Conservation (phyloP, 1,140 invertebrate species). For the Caenorhabditis brenneri region DNA sequence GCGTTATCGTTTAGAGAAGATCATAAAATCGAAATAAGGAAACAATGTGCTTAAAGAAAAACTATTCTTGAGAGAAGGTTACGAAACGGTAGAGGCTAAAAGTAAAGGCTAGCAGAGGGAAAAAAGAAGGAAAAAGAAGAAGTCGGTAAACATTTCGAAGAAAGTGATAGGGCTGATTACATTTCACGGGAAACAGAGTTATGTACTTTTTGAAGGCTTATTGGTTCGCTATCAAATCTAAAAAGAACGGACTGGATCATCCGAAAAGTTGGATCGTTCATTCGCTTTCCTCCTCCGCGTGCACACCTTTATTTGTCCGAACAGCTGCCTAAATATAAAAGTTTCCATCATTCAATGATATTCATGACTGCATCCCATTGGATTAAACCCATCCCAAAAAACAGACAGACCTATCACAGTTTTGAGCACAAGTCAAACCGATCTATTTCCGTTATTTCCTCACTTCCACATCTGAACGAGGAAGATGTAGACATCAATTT, state of each 20-base stretch:
- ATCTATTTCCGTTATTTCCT: background rate
- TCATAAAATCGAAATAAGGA: slow-evolving; percentile 16
- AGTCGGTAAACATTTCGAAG: slow-evolving; percentile 14
- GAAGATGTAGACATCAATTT: slow-evolving; percentile 3
- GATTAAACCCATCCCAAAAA: background rate
- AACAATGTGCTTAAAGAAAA: background rate
- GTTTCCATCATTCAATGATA: background rate
- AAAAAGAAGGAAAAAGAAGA: slow-evolving; percentile 14
- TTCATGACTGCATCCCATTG: background rate
- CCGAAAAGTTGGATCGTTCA: background rate
- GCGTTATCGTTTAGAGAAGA: slow-evolving; percentile 1
- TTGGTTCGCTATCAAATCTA: background rate
- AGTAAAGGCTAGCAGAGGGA: background rate
- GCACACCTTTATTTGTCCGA: slow-evolving; percentile 38
- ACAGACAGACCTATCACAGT: background rate
- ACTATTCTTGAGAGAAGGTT: background rate
- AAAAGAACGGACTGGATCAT: slow-evolving; percentile 9
- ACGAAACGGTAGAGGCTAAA: background rate
- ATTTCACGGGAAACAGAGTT: background rate
- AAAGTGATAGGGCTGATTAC: slow-evolving; percentile 21
- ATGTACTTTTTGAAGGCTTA: slow-evolving; percentile 30
- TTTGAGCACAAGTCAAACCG: background rate
- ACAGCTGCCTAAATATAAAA: slow-evolving; percentile 11
- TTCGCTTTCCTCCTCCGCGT: background rate
- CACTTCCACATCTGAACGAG: background rate